phyloP scores from a whole-genome alignment of 2,888 invertebrate genomes.

The Cephalotes varians region DNA sequence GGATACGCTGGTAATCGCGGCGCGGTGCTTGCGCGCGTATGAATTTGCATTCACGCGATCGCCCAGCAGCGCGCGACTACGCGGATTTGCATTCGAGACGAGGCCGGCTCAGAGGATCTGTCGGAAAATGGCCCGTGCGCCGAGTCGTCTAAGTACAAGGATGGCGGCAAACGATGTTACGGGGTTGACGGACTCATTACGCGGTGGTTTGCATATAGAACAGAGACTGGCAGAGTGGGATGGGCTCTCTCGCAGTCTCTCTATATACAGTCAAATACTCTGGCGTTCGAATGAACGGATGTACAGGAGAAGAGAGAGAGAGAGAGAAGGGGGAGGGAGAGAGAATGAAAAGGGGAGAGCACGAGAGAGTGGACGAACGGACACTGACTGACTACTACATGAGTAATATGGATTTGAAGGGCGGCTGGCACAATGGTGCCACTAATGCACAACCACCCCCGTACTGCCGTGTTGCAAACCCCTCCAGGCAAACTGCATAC shows the following conservation, averaged over 20 bases:
- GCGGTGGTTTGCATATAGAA: constrained; percentile 84
- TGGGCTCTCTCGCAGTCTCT: constrained; percentile 59
- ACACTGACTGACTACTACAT: constrained; percentile 83
- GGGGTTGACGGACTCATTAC: constrained; percentile 86
- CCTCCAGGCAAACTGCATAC: constrained; percentile 82
- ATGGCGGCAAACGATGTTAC: constrained; percentile 84
- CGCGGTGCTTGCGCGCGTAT: constrained; percentile 42
- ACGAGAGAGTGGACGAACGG: constrained; percentile 56
- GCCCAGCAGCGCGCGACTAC: constrained; percentile 30
- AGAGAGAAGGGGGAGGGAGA: constrained; percentile 46
- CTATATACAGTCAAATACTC: constrained; percentile 71
- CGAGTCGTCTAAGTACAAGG: constrained; percentile 83
- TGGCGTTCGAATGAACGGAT: constrained; percentile 70
- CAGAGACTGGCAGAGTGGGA: constrained; percentile 71
- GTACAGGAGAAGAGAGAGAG: constrained; percentile 48
- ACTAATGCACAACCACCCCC: constrained; percentile 84
- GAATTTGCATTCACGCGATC: constrained; percentile 72
- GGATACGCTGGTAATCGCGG: constrained; percentile 57
- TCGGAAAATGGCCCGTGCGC: constrained; percentile 79
- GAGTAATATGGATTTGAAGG: constrained; percentile 84
- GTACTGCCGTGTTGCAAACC: constrained; percentile 68
- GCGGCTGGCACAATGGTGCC: constrained; percentile 83
- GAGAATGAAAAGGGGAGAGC: constrained; percentile 64
- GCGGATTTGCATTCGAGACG: constrained; percentile 81
- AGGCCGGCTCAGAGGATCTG: constrained; percentile 77